Conservation (phyloP, 2,888 invertebrate genomes). For the Nowickia ferox region DNA sequence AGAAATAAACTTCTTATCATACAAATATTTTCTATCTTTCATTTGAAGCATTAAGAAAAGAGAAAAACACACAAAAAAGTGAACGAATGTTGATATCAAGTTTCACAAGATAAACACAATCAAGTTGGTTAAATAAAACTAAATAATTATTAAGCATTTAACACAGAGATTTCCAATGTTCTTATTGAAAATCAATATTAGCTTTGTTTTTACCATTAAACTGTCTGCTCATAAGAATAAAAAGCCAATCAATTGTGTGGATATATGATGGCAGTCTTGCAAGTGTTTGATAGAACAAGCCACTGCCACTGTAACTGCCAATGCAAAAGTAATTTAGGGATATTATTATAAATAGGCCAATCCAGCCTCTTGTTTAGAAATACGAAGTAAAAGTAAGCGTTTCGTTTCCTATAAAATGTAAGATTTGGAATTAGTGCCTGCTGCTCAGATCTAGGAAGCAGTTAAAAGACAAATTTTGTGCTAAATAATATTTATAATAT, state of each 20-base stretch:
- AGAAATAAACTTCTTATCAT: not conserved
- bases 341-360: too few relatives aligned
- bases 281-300: not conserved
- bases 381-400: too few relatives aligned
- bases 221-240: not conserved
- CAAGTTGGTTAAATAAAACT: constrained; percentile 49
- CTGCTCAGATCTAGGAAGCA: too few relatives aligned
- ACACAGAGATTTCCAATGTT: not conserved
- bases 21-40: constrained; percentile 7
- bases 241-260: constrained; percentile 6
- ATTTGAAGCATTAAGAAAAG: constrained; percentile 35
- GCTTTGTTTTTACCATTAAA: not conserved
- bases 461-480: too few relatives aligned
- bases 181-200: not conserved
- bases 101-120: constrained; percentile 47
- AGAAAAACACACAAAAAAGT: constrained; percentile 10
- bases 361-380: too few relatives aligned
- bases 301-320: not conserved
- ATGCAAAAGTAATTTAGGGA: too few relatives aligned
- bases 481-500: too few relatives aligned
- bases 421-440: too few relatives aligned
- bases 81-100: constrained; percentile 40
- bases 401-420: too few relatives aligned
- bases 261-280: not conserved
- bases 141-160: constrained; percentile 58